Evolutionary conservation across 2,797 vertebrate genomes (phyloP).

Genomic region (Myotis myotis): DNA sequence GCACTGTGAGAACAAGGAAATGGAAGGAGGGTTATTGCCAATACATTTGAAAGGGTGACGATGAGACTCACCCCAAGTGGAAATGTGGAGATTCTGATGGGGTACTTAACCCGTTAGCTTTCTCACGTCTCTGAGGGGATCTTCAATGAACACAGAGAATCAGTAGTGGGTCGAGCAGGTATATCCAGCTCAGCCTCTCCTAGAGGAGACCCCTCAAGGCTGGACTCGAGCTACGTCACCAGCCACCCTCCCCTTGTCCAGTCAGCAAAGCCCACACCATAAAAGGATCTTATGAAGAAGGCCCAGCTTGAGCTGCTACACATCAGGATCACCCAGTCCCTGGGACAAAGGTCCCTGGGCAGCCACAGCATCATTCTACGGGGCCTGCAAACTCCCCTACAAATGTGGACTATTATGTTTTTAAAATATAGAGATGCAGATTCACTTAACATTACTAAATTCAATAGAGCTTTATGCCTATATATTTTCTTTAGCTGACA

Average conservation of each 20-base stretch:
- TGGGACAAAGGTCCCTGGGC: not conserved
- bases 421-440: not conserved
- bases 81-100: constrained; percentile 76
- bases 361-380: not conserved
- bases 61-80: constrained; percentile 68
- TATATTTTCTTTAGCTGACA: not conserved
- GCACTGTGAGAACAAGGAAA: constrained; percentile 23
- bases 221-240: rapidly evolving
- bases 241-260: not conserved
- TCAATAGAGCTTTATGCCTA: not conserved
- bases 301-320: not conserved
- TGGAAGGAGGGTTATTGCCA: not conserved
- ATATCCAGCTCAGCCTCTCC: not conserved
- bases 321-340: not conserved
- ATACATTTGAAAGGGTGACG: constrained; percentile 13
- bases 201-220: not conserved
- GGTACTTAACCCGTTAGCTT: constrained; percentile 68
- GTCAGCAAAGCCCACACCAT: not conserved
- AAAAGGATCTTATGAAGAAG: not conserved
- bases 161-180: not conserved
- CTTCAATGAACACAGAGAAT: constrained; percentile 75
- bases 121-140: constrained; percentile 75
- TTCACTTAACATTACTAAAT: constrained; percentile 15
- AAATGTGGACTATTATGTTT: not conserved
- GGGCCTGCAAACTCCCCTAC: not conserved